Base-by-base conservation (phyloP, 1,140 invertebrate species). In the Trypoxylus dichotomus region DNA sequence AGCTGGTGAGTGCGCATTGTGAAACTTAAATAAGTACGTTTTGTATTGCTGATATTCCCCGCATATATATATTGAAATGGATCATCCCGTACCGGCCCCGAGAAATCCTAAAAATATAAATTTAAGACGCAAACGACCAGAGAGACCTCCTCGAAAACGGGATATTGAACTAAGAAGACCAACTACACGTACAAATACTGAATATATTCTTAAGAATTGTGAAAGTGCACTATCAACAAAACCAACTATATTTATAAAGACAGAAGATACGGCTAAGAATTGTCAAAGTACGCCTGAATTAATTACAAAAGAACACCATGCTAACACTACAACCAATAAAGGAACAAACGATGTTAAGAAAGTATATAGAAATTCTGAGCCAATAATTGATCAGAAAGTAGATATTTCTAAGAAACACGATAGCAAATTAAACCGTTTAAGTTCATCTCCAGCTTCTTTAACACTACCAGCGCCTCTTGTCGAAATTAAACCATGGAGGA, bases 21-120 rank as follows among this genome's bases (percentile, higher is more conserved):
- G n/a, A n/a, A n/a, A n/a, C n/a, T n/a, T n/a, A n/a, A n/a, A n/a
- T n/a, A n/a, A n/a, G n/a, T n/a, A n/a, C n/a, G n/a, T n/a, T 10
- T 11, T 43, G 42, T 43, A 43, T 43, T 15, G 42, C 15, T 43
- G 1, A 60, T 7, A 60, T 60, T n/a, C 27, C 3, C 21, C 1
- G 11, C 7, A 68, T n/a, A n/a, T n/a, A 68, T 68, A 11, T 24
- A 24, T 15, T 24, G 60, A 27, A 68, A 68, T 68, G 60, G 60
- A 10, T 68, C 1, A 27, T 24, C 60, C 60, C 13, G 60, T 68
- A 8, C 24, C 60, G 13, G 60, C 60, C 0, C 60, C 60, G 7
- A 68, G 60, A 29, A 24, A 68, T 27, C 60, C 24, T 5, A 68
- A 68, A 25, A 68, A 68, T 27, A 68, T 68, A 25, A 68, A 68